phyloP scores from a whole-genome alignment of 2,888 invertebrate genomes.

The Caradrina kadenii region DNA sequence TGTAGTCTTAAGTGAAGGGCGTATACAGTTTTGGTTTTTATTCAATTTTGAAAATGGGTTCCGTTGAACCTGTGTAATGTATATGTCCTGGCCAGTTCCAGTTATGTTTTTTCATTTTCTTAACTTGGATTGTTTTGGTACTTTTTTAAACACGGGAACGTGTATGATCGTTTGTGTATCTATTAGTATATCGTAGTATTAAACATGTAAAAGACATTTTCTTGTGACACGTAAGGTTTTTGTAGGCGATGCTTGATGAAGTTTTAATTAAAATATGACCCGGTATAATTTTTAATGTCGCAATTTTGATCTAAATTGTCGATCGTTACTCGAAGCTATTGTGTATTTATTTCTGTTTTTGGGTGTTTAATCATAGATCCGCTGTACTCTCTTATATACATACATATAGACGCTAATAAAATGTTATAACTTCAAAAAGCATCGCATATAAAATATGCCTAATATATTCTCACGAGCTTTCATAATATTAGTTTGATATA shows the following conservation, averaged over 20 bases:
- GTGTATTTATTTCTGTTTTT: not conserved
- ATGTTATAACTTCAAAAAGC: constrained; percentile 17
- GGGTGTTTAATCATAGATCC: not conserved
- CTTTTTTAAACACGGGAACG: constrained; percentile 71
- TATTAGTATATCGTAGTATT: constrained; percentile 72
- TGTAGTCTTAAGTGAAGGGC: constrained; percentile 74
- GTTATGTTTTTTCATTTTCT: constrained; percentile 63
- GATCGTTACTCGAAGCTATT: not conserved
- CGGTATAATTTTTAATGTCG: too few species aligned
- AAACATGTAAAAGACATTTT: constrained; percentile 88
- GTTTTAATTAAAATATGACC: not conserved
- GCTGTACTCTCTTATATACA: too few species aligned
- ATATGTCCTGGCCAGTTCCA: constrained; percentile 50
- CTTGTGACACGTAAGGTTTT: constrained; percentile 76
- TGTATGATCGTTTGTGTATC: constrained; percentile 73
- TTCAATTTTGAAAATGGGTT: constrained; percentile 21
- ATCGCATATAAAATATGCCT: constrained; percentile 50
- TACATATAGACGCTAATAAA: not conserved
- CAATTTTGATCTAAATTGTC: not conserved
- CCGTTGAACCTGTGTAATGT: constrained; percentile 23
- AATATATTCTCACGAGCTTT: constrained; percentile 88
- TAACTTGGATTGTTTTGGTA: constrained; percentile 76
- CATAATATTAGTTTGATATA: constrained; percentile 83
- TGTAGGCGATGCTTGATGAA: constrained; percentile 46
- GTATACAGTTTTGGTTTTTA: constrained; percentile 61